Conservation (phyloP, 2,797 vertebrate genomes). For the Danio kyathit region DNA sequence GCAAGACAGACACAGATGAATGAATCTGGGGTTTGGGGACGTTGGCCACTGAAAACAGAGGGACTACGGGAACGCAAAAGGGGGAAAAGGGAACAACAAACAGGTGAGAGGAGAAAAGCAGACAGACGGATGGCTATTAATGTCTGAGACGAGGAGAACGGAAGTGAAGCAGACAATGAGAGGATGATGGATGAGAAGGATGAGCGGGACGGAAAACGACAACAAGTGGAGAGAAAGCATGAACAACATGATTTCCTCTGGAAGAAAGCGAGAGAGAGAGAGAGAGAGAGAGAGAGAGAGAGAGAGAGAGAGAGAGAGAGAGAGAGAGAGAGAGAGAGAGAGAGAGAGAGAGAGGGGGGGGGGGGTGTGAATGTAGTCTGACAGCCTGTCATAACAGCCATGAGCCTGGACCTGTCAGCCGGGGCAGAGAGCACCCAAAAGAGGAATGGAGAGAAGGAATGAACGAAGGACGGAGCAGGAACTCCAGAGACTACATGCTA, state of each 20-base stretch:
- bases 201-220: constrained; percentile 54
- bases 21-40: constrained; percentile 48
- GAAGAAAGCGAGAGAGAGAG: constrained; percentile 24
- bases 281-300: not conserved
- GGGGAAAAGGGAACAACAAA: constrained; percentile 47
- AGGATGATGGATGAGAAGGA: constrained; percentile 74
- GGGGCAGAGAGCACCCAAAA: constrained; percentile 46
- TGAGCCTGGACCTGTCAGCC: constrained; percentile 66
- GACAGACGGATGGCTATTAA: constrained; percentile 72
- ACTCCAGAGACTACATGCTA: constrained; percentile 31
- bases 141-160: constrained; percentile 71
- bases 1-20: constrained; percentile 47
- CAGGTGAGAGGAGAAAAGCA: constrained; percentile 48
- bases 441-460: constrained; percentile 3
- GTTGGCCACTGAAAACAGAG: constrained; percentile 35
- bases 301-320: too few species aligned
- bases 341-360: too few species aligned
- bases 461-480: constrained; percentile 27
- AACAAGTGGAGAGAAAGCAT: constrained; percentile 29
- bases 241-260: constrained; percentile 19
- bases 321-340: too few species aligned
- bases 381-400: constrained; percentile 76
- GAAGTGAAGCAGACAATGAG: constrained; percentile 69
- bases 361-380: constrained; percentile 67
- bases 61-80: constrained; percentile 7